These are phyloP conservation scores for Cairina moschata DNA, from an alignment of 2,113 vertebrate genomes.

Conservation along the genomic window DNA sequence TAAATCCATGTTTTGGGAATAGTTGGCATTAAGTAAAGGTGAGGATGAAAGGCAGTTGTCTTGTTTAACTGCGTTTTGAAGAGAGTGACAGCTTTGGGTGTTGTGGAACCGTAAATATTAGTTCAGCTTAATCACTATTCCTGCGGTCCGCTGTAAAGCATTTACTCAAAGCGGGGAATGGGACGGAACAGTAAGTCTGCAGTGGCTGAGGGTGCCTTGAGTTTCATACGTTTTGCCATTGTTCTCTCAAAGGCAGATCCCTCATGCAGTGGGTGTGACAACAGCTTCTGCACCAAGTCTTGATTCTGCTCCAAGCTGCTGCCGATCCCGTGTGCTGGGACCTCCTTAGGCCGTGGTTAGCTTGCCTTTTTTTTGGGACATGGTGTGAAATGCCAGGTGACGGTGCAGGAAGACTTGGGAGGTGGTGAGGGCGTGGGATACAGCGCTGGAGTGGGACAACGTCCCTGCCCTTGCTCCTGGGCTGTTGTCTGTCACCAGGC, in stretches of 20 bases:
- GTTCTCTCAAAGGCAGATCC: neutral
- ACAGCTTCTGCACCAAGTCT: neutral
- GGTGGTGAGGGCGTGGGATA: neutral
- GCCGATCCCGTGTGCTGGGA: neutral
- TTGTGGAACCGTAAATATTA: neutral
- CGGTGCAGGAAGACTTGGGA: neutral
- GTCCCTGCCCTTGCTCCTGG: neutral
- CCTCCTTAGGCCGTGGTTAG: neutral
- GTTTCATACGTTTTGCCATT: accelerated
- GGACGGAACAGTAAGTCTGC: neutral
- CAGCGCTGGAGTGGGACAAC: neutral
- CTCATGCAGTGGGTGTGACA: accelerated
- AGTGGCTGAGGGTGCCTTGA: neutral
- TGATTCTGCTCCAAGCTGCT: neutral
- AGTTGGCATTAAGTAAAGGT: neutral
- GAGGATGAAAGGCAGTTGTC: neutral
- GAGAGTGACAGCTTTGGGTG: neutral
- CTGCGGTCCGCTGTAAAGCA: accelerated
- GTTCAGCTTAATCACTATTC: neutral
- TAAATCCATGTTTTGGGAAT: neutral
- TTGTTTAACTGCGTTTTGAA: neutral
- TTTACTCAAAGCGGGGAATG: neutral
- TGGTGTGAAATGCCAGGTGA: neutral
- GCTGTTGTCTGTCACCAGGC: neutral
- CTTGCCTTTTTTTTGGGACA: accelerated